Evolutionary conservation across 2,797 vertebrate genomes (phyloP), one percentile per base, ranked within the genome.

Genomic region (Sternarchorhynchus goeldii): DNA sequence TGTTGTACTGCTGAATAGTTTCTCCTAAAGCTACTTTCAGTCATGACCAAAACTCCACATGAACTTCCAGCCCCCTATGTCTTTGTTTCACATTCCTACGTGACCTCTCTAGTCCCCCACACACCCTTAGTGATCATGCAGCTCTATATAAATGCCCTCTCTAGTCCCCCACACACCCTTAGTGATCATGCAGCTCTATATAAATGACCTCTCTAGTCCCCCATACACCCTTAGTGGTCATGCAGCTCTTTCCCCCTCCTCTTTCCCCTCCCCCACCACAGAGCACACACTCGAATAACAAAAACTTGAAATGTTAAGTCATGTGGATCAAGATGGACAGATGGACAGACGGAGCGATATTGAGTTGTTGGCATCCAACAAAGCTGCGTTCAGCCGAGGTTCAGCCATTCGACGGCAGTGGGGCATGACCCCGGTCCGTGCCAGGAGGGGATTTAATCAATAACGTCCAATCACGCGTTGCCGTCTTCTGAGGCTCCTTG

Each of bases 391-490:
- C 73, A 50, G 82, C 86, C 81, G 85, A 85, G 90, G 85, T 87
- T 84, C 66, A 68, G 69, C 56, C 39, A 62, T 78, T 82, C 80
- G 75, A 56, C 83, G 74, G 78, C 4, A 4, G 10, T 53, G 83
- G 86, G 77, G 65, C 8, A 21, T 73, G 86, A 88, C 88, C 87
- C 85, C 87, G 73, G 41, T 84, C 82, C 85, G 86, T 66, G 80
- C 88, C 77, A 71, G 79, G 84, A 85, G 90, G 89, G 86, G 80
- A 72, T 92, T 90, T 92, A 91, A 93, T 93, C 87, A 92, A 92
- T 90, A 87, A 79, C 89, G 91, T 94, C 94, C 93, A 82, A 85
- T 87, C 88, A 91, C 92, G 93, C 91, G 77, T 90, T 53, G 80
- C 88, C 85, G 87, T 88, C 91, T 87, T 90, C n/a, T 55, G 89